Evolutionary conservation across 1,140 invertebrate species (phyloP).

Genomic region (Zaprionus ornatus): DNA sequence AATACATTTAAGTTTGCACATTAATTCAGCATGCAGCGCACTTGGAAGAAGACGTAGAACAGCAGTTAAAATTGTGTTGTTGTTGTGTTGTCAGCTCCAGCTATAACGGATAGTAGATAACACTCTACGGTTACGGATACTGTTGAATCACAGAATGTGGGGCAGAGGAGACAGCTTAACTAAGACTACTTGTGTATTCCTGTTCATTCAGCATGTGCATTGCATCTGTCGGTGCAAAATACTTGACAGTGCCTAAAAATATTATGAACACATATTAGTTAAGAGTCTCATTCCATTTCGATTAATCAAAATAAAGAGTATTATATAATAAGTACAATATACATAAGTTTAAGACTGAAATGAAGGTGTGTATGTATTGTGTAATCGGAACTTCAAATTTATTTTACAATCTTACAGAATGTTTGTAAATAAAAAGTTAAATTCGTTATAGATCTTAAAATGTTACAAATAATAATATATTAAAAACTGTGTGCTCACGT

Average conservation of each 20-base stretch:
- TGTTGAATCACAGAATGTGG: conserved; percentile 32
- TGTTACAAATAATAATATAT: not conserved
- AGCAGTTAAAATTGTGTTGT: conserved; percentile 37
- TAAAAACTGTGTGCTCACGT: not conserved
- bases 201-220: conserved; percentile 85
- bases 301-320: not conserved
- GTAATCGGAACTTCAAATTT: not conserved
- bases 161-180: conserved; percentile 51
- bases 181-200: conserved; percentile 78
- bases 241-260: conserved; percentile 84
- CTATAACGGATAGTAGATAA: conserved; percentile 1
- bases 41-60: conserved; percentile 35
- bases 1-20: conserved; percentile 45
- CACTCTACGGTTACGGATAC: conserved; percentile 7
- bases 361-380: not conserved
- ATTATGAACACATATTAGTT: conserved; percentile 57
- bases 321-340: not conserved
- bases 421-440: not conserved
- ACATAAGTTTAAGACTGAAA: not conserved
- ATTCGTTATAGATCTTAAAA: not conserved
- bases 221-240: conserved; percentile 86
- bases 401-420: conserved; percentile 7
- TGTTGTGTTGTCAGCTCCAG: conserved; percentile 27
- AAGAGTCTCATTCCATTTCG: not conserved
- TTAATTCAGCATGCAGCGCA: conserved; percentile 62